Evolutionary conservation across 2,113 vertebrate genomes (phyloP), one percentile per base, ranked within the genome.

Genomic region (Xyrauchen texanus): DNA sequence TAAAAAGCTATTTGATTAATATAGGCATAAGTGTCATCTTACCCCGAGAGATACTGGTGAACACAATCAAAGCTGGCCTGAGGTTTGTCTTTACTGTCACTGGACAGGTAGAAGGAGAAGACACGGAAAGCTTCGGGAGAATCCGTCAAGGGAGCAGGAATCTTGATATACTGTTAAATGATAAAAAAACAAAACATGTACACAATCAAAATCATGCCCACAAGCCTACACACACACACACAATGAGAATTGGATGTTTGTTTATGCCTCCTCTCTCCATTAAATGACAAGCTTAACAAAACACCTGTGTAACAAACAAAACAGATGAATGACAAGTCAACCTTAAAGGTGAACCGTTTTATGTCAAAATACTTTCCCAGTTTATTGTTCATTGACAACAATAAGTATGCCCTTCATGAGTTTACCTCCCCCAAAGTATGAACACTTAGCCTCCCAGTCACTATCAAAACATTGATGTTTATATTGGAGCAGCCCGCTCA

Each of bases 81-180:
- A 70, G 90, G 88, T 78, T 94, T 92, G 60, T 95, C 94, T 88
- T 91, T 93, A 87, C 90, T 93, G 92, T 94, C 93, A 45, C 90
- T 92, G 81, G 94, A 96, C 68, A 94, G 87, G 87, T 92, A 91
- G 90, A 96, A 96, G 16, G 93, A 91, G 86, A 97, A 96, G 81
- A 95, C 88, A 79, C 89, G 90, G 70, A 93, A 89, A 66, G 90
- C 87, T 5, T 88, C 88, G 0, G 90, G 88, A 68, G 88, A 88
- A 51, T 92, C 85, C 13, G 88, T 69, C 62, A 88, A 83, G 0
- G 90, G 87, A 1, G 84, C 90, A 3, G 94, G 94, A 82, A 96
- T 91, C 90, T 92, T 94, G 80, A 96, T 73, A 57, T 95, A 95
- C 95, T 96, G 76, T 62, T 42, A 74, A 9, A 3, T 8, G 45